Conservation (phyloP, 2,797 vertebrate species). For the Cichlasoma orientale region DNA sequence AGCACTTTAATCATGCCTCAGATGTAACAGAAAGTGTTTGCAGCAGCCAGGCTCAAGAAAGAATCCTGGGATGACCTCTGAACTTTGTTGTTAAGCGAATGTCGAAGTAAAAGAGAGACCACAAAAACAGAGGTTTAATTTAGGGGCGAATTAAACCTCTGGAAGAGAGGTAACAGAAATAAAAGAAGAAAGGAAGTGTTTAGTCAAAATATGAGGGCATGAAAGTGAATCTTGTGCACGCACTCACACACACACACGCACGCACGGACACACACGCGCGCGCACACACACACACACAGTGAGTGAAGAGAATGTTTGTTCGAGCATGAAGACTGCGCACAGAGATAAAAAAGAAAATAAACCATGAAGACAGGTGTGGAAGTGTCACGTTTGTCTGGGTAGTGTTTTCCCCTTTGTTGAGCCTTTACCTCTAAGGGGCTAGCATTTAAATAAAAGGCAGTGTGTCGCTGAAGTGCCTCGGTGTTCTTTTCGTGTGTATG, state of each 20-base stretch:
- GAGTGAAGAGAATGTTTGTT: slow-evolving; percentile 33
- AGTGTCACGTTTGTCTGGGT: slow-evolving; percentile 55
- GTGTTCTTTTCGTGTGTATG: slow-evolving; percentile 10
- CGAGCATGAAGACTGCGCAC: slow-evolving; percentile 49
- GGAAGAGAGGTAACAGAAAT: slow-evolving; percentile 30
- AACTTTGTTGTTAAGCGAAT: slow-evolving; percentile 34
- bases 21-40: slow-evolving; percentile 47
- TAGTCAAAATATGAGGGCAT: slow-evolving; percentile 42
- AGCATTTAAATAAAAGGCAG: slow-evolving; percentile 64
- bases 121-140: slow-evolving; percentile 5
- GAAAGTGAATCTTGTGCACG: slow-evolving; percentile 21
- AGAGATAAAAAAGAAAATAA: slow-evolving; percentile 52
- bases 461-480: slow-evolving; percentile 47
- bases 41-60: slow-evolving; percentile 31
- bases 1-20: slow-evolving; percentile 56
- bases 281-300: slow-evolving; percentile 1
- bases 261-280: not conserved
- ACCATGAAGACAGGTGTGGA: slow-evolving; percentile 49
- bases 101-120: slow-evolving; percentile 26
- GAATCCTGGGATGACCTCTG: slow-evolving; percentile 38
- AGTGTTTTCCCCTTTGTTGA: slow-evolving; percentile 52
- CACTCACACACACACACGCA: not conserved
- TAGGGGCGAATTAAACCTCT: slow-evolving; percentile 36
- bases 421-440: slow-evolving; percentile 48
- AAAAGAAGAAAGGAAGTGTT: slow-evolving; percentile 33